Conservation (phyloP, 2,888 invertebrate genomes). For the Achlya flavicornis region DNA sequence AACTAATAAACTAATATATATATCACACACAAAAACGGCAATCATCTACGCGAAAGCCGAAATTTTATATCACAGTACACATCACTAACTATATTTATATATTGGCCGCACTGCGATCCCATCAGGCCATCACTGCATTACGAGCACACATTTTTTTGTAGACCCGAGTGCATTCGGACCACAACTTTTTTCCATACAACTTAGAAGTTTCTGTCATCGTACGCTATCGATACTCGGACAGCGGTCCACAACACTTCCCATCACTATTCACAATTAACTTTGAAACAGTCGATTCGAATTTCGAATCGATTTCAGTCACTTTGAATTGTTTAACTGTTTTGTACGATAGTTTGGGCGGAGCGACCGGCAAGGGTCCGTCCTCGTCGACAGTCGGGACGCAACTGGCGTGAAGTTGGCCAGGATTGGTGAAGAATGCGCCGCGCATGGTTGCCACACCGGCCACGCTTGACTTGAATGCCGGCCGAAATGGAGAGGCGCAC, state of each 20-base stretch:
- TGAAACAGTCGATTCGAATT: constrained; percentile 38
- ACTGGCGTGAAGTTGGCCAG: constrained; percentile 78
- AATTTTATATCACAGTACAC: constrained; percentile 81
- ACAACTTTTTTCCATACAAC: constrained; percentile 74
- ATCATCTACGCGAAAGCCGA: constrained; percentile 80
- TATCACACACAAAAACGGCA: constrained; percentile 78
- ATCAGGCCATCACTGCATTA: constrained; percentile 78
- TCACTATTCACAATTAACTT: constrained; percentile 55
- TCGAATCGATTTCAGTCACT: constrained; percentile 64
- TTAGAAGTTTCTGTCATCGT: constrained; percentile 80
- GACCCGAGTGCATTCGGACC: constrained; percentile 72
- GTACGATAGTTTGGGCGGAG: constrained; percentile 68
- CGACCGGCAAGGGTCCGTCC: constrained; percentile 66
- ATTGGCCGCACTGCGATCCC: constrained; percentile 79
- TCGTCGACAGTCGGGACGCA: constrained; percentile 64
- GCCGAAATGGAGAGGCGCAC: constrained; percentile 63
- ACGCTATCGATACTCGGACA: constrained; percentile 47
- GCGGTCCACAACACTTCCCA: constrained; percentile 61
- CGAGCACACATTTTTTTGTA: constrained; percentile 77
- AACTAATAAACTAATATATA: constrained; percentile 78
- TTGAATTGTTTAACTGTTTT: constrained; percentile 71
- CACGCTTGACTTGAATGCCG: constrained; percentile 68
- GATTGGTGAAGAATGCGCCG: constrained; percentile 81
- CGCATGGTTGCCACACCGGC: constrained; percentile 81
- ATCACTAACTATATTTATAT: constrained; percentile 77